phyloP scores from a whole-genome alignment of 2,797 vertebrate genomes.

The Simalia tracyae region DNA sequence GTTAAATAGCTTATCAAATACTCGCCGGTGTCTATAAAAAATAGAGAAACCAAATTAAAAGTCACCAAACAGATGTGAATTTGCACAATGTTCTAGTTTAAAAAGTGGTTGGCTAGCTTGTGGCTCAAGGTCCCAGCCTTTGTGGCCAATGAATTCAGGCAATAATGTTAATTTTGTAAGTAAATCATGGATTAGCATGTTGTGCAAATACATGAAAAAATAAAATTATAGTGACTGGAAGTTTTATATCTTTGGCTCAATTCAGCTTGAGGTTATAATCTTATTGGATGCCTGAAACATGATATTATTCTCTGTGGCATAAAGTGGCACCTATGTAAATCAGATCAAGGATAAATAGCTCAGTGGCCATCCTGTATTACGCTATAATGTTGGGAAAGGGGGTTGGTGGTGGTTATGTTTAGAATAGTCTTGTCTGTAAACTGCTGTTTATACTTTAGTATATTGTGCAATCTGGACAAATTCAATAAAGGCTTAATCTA shows the following conservation, averaged over 20 bases:
- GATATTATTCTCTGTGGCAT: neutral
- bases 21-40: slow-evolving; percentile 85
- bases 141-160: neutral
- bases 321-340: neutral
- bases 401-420: no score
- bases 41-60: slow-evolving; percentile 10
- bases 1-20: slow-evolving; percentile 92
- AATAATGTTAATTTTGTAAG: neutral
- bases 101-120: neutral
- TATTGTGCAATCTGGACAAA: no score
- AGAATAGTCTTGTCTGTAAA: no score
- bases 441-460: no score
- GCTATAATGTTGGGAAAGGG: neutral
- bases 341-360: neutral
- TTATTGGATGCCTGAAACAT: neutral
- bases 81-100: neutral
- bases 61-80: neutral
- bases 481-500: no score
- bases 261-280: neutral
- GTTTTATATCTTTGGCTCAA: neutral
- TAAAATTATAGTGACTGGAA: neutral
- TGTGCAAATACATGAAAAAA: neutral
- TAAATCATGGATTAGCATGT: neutral
- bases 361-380: neutral
- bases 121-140: neutral